Evolutionary conservation across 2,797 vertebrate genomes (phyloP).

Genomic region (Clangula hyemalis): DNA sequence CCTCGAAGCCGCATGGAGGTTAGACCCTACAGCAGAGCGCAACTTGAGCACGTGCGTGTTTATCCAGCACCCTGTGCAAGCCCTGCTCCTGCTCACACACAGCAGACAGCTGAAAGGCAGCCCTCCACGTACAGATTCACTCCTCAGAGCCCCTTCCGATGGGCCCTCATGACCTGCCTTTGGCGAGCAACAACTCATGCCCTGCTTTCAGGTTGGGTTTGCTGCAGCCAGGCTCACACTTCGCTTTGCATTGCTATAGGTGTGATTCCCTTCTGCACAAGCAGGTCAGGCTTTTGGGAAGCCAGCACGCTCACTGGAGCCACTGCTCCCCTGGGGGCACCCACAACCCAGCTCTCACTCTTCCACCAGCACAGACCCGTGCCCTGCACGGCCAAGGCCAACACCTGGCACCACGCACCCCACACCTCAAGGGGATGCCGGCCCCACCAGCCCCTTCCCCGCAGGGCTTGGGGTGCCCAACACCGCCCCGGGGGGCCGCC

Average conservation of each 20-base stretch:
- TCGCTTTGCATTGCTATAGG: background rate
- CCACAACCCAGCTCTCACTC: background rate
- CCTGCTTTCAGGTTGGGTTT: background rate
- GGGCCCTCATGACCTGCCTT: background rate
- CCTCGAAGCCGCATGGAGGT: accelerated
- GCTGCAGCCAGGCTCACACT: background rate
- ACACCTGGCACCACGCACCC: accelerated
- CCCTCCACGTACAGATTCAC: accelerated
- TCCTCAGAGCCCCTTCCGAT: background rate
- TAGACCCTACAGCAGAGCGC: background rate
- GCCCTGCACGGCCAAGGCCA: background rate
- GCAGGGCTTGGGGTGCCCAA: constrained; percentile 10
- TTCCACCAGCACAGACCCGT: accelerated
- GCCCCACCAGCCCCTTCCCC: background rate
- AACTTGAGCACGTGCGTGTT: accelerated
- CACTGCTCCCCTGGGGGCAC: background rate
- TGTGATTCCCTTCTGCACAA: background rate
- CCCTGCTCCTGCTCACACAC: accelerated
- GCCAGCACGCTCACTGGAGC: too few species aligned
- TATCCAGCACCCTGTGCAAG: background rate
- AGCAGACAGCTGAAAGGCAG: background rate
- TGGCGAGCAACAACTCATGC: too few species aligned
- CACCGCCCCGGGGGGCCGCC: background rate
- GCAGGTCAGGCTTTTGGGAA: background rate
- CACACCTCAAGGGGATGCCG: background rate